Evolutionary conservation across 1,140 invertebrate genomes (phyloP).

Genomic region (Penaeus vannamei): DNA sequence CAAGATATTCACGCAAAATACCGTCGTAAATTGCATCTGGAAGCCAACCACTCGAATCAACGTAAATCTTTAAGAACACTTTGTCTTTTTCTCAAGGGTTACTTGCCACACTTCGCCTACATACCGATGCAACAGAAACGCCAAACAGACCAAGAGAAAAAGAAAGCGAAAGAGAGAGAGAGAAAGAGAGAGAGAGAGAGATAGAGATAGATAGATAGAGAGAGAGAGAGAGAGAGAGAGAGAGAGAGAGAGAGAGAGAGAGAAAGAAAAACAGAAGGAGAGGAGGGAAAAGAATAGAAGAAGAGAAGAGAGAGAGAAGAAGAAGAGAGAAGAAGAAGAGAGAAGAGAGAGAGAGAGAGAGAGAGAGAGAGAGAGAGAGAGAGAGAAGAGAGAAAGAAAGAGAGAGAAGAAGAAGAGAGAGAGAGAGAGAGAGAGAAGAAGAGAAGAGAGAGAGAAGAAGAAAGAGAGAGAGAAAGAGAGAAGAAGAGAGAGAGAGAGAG

Average conservation of each 20-base stretch:
- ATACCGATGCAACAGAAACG: neutral
- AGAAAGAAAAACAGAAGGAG: neutral
- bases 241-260: neutral
- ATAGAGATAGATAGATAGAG: too few species aligned
- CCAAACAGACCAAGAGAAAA: neutral
- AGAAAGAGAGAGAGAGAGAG: neutral
- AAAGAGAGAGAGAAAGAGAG: neutral
- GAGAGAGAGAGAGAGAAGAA: neutral
- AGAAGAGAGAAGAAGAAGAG: neutral
- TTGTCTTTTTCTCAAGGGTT: too few species aligned
- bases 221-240: too few species aligned
- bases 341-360: conserved; percentile 3
- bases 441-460: too few species aligned
- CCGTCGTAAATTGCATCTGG: too few species aligned
- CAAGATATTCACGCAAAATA: too few species aligned
- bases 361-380: neutral
- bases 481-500: neutral
- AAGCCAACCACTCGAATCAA: too few species aligned
- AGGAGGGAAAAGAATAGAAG: neutral
- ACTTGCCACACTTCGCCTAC: too few species aligned
- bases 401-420: neutral
- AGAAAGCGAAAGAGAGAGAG: neutral
- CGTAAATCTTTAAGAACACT: too few species aligned
- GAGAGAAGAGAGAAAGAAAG: too few species aligned
- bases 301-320: neutral